A percentile compares a stretch with the other conserved stretches of the same genome.
Evolutionary conservation across 2,888 invertebrate genomes (phyloP).

Genomic region (Tipula confusa): DNA sequence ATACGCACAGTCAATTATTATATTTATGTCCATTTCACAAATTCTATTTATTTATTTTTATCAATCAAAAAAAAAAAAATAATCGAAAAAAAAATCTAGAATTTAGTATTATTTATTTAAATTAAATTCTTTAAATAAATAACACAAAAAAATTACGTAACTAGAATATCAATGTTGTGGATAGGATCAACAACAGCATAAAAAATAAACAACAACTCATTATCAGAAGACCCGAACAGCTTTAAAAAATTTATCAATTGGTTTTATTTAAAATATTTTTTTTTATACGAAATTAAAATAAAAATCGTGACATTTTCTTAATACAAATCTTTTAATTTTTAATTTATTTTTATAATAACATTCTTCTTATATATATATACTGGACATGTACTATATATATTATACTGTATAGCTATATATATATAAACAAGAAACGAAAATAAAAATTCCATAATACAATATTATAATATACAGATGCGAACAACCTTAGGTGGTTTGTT

Average conservation of each 20-base stretch:
- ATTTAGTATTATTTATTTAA: neutral
- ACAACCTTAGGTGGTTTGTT: neutral
- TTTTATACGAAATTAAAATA: neutral
- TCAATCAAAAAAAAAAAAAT: neutral
- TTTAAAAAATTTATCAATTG: conserved; percentile 4
- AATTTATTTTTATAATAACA: neutral
- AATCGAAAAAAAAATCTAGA: no score
- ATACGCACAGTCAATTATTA: neutral
- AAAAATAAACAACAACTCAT: neutral
- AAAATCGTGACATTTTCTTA: conserved; percentile 25
- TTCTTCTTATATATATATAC: neutral
- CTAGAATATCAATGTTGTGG: neutral
- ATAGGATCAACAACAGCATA: neutral
- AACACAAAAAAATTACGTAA: neutral
- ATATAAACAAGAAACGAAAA: neutral
- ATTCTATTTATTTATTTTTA: neutral
- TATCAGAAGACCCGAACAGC: neutral
- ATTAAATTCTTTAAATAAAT: neutral
- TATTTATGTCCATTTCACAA: neutral
- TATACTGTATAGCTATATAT: neutral
- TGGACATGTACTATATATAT: neutral
- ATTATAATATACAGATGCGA: neutral
- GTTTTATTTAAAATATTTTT: neutral
- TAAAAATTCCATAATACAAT: neutral
- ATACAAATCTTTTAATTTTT: neutral